Evolutionary conservation across 2,113 vertebrate species (phyloP).

Genomic region (Ceyx margarethae): DNA sequence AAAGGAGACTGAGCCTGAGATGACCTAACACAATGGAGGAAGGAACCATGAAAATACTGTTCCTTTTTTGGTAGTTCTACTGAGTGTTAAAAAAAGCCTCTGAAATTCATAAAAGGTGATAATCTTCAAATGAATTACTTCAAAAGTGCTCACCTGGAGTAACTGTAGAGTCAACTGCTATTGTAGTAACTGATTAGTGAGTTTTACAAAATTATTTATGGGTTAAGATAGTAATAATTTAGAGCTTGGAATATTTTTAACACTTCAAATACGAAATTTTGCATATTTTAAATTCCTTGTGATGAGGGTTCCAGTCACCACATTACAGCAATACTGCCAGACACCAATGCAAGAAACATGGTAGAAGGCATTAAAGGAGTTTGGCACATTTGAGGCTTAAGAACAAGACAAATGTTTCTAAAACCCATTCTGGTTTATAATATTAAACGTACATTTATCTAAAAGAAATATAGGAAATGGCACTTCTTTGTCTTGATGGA

Average conservation of each 20-base stretch:
- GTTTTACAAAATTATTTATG: not conserved
- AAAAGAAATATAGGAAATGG: conserved; percentile 21
- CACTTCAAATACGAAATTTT: not conserved
- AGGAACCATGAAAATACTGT: not conserved
- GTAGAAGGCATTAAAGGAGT: not conserved
- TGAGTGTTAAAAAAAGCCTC: not conserved
- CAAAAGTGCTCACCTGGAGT: not conserved
- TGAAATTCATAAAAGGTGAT: not conserved
- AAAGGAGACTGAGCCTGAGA: accelerated
- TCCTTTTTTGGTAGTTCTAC: not conserved
- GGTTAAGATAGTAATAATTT: not conserved
- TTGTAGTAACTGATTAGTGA: not conserved
- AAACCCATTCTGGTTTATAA: conserved; percentile 14
- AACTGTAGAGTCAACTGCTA: not conserved
- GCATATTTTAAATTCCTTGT: not conserved
- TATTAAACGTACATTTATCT: conserved; percentile 44
- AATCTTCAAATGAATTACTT: not conserved
- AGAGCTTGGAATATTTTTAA: not conserved
- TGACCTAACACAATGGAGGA: not conserved
- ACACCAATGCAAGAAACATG: not conserved
- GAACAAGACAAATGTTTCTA: conserved; percentile 24
- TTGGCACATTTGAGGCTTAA: conserved; percentile 19
- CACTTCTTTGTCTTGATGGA: not conserved
- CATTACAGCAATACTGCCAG: not conserved
- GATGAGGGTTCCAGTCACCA: not conserved